A percentile compares a stretch with the other conserved stretches of the same genome.
Evolutionary conservation across 35 echinoderm and acorn worm genomes (phyloP).

Genomic region (Anneissia japonica): DNA sequence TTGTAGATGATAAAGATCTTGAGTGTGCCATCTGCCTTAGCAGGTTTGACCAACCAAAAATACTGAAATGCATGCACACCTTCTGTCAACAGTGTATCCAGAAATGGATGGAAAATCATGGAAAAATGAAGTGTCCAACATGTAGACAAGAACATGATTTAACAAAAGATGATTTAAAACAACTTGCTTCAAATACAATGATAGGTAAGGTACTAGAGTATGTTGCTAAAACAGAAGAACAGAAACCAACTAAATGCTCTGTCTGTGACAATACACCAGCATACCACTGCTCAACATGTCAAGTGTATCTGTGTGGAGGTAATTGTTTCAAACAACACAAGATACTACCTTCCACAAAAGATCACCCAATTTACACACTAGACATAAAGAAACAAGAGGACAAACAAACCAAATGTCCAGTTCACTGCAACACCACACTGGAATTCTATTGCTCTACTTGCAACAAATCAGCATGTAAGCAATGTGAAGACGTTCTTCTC

Average conservation of each 20-base stretch:
- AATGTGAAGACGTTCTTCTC: neutral
- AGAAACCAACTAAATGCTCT: neutral
- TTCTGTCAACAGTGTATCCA: conserved; percentile 4
- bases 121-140: neutral
- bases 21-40: conserved; percentile 19
- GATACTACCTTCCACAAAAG: neutral
- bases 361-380: neutral
- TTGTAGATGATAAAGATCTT: neutral
- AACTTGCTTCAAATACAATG: neutral
- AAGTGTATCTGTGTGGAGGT: neutral
- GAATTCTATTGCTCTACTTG: neutral
- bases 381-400: neutral
- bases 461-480: neutral
- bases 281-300: neutral
- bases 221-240: neutral
- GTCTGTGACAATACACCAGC: neutral
- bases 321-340: neutral
- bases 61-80: neutral
- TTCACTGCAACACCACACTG: neutral
- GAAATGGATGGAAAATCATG: neutral
- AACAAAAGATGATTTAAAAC: neutral
- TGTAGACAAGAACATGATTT: neutral
- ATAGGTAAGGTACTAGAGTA: neutral
- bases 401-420: neutral
- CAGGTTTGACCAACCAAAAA: neutral